Base-by-base conservation (phyloP, 2,113 vertebrate genomes). In the Embiotoca jacksoni region DNA sequence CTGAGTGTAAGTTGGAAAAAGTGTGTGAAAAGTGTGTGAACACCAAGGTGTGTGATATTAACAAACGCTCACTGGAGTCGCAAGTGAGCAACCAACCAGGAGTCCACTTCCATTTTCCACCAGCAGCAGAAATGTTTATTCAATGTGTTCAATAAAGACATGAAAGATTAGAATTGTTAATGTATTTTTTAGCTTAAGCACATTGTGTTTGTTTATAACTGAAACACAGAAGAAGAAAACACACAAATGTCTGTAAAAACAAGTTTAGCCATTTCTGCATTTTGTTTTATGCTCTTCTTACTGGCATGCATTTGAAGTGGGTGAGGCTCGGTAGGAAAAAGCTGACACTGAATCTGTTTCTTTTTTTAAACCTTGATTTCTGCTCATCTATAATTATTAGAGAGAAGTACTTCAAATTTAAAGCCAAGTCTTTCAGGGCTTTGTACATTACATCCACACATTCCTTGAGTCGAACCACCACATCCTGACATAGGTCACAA, bases 401-500 rank as follows among this genome's bases (percentile, higher is more conserved):
- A 11, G 41, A 44, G 41, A 44, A 44, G 13, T 13, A 44, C 13
- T 23, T 23, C 23, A 23, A 11, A 44, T 44, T 44, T 44, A 3
- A 11, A 11, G 41, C 41, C 47, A 49, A 49, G 15, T 49, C 16
- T 49, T 15, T 49, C 14, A 14, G 13, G 47, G 3, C 47, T 49
- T 49, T 16, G 16, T 49, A 6, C 47, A 37, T 77, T 35, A 54
- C 13, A 47, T 41, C 16, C 31, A 61, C 39, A 66, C 10, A 75
- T 80, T 69, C 0, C 39, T 76, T 0, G 13, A 72, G 61, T 81
- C 73, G 60, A n/a, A 36, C 64, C 53, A 59, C 39, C 72, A 80
- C 44, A 78, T 71, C 75, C 70, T 85, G 16, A 82, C 16, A 60
- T 8, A 60, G 57, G 56, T 80, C 55, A 58, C 30, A 79, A 71